Evolutionary conservation across 2,113 vertebrate species (phyloP), one percentile per base, ranked within the genome.

Genomic region (Anthoscopus minutus): DNA sequence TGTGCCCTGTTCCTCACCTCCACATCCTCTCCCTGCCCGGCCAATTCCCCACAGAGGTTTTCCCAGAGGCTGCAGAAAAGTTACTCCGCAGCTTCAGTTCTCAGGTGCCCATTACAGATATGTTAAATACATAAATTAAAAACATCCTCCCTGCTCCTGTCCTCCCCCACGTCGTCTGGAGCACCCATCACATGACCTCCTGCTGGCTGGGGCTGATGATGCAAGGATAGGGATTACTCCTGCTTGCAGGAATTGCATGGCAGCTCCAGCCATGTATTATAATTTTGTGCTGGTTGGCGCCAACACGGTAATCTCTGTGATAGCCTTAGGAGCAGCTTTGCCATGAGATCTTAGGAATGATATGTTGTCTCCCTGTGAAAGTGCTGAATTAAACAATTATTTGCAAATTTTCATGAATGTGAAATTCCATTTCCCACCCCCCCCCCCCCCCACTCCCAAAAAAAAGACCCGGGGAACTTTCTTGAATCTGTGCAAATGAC

Each of bases 311-410:
- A 95, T 94, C 94, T 94, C 89, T 93, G 42, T 38, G 88, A 95
- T 95, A 96, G 89, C 93, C 95, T 95, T 85, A 80, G 95, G 94
- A 96, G 84, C 84, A 91, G 87, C 91, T 95, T 91, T 95, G 94
- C 95, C 78, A 27, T 58, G 81, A 94, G 96, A 95, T 95, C 87
- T 89, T 24, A 47, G 42, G 19, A 73, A 9, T 70, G 84, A 86
- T 92, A 82, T 2, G 7, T 65, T 72, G 83, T 76, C 85, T 95
- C 54, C 64, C 71, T 85, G 81, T 85, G 89, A 82, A 96, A 94
- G 53, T 66, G 91, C 95, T 85, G 93, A 92, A 94, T 93, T 92
- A 73, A 94, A 92, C 45, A 73, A 88, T 89, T 62, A 80, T 51
- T 88, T 91, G 87, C 93, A 89, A 81, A 94, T 95, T 80, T 76